Conservation (phyloP, 2,113 vertebrate genomes). For the Anser cygnoides region DNA sequence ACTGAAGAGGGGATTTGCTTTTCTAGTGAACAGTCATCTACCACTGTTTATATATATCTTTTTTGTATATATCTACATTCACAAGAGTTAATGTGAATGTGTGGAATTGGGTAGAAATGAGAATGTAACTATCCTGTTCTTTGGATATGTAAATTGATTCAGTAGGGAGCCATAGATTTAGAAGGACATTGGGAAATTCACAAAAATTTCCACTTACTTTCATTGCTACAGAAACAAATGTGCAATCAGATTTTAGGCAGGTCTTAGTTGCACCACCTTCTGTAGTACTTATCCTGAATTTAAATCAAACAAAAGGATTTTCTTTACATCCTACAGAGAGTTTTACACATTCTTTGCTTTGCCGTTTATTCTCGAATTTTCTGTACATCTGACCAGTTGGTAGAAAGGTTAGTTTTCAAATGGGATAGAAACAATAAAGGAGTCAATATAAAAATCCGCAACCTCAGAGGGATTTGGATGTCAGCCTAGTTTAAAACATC, state of each 20-base stretch:
- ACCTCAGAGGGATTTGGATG: background rate
- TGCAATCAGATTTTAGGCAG: background rate
- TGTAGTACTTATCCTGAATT: background rate
- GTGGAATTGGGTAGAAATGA: background rate
- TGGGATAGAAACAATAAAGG: background rate
- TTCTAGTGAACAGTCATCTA: background rate
- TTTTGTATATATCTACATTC: background rate
- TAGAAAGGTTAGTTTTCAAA: background rate
- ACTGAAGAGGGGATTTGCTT: background rate
- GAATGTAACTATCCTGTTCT: background rate
- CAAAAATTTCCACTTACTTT: background rate
- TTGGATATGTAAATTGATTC: background rate
- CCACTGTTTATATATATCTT: background rate
- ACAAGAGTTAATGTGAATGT: background rate
- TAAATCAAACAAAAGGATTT: background rate
- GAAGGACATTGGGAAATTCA: background rate
- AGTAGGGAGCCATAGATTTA: background rate
- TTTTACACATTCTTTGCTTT: background rate
- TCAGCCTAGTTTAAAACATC: background rate
- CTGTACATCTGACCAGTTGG: background rate
- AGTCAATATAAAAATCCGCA: background rate
- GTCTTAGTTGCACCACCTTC: background rate
- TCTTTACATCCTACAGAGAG: background rate
- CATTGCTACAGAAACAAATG: background rate
- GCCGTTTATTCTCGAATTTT: background rate